phyloP scores from a whole-genome alignment of 2,797 vertebrate species.

The Enteromius radiatus region DNA sequence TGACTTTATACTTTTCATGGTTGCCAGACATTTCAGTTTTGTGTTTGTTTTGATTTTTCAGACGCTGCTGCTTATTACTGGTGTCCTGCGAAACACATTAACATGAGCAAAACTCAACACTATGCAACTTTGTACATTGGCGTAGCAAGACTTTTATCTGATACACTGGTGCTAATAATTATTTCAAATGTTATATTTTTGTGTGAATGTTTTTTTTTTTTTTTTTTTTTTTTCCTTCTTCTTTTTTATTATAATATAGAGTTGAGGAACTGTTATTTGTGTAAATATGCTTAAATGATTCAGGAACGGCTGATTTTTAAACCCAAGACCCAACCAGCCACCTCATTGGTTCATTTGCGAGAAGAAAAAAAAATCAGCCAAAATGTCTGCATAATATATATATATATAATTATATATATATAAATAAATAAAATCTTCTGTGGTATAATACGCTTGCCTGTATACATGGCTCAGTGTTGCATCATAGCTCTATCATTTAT shows the following conservation, averaged over 20 bases:
- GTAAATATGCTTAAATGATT: conserved; percentile 88
- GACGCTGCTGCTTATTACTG: conserved; percentile 69
- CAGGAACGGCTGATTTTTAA: conserved; percentile 78
- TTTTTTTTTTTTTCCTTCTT: conserved; percentile 53
- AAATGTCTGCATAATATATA: conserved; percentile 67
- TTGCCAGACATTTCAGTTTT: conserved; percentile 47
- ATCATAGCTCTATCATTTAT: conserved; percentile 67
- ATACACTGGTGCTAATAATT: conserved; percentile 99
- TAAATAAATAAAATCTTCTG: conserved; percentile 64
- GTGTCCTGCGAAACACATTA: conserved; percentile 62
- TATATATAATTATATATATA: conserved; percentile 21
- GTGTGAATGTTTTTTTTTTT: conserved; percentile 90
- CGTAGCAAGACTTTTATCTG: conserved; percentile 91
- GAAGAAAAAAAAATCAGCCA: conserved; percentile 60
- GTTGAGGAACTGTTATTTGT: conserved; percentile 85
- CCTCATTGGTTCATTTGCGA: conserved; percentile 64
- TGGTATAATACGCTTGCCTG: conserved; percentile 74
- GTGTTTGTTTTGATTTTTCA: conserved; percentile 38
- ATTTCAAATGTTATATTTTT: conserved; percentile 99
- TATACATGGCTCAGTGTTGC: conserved; percentile 68
- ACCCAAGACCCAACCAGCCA: conserved; percentile 67
- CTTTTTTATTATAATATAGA: conserved; percentile 80
- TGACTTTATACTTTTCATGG: conserved; percentile 26
- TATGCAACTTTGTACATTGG: conserved; percentile 97
- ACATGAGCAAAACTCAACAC: conserved; percentile 78